Conservation (phyloP, 2,888 invertebrate species). For the Aleiodes testaceus region DNA sequence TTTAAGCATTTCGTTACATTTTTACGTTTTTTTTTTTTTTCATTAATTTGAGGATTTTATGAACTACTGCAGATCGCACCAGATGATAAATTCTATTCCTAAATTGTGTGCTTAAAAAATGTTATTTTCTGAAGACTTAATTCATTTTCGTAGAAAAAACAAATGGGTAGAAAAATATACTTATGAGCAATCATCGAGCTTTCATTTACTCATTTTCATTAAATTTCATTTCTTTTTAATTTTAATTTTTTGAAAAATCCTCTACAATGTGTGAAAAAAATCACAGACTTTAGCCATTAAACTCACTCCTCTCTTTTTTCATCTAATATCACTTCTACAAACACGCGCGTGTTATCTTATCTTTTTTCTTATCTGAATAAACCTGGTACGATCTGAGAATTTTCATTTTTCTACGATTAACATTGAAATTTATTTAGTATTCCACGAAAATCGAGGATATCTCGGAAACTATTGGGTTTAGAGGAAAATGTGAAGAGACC, state of each 20-base stretch:
- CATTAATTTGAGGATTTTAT: background rate
- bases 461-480: too few species aligned
- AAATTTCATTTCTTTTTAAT: slow-evolving; percentile 21
- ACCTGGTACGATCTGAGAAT: slow-evolving; percentile 28
- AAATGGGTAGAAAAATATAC: slow-evolving; percentile 53
- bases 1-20: background rate
- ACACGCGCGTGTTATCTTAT: background rate
- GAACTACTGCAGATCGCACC: slow-evolving; percentile 48
- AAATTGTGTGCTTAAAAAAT: slow-evolving; percentile 22
- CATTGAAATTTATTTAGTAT: background rate
- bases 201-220: background rate
- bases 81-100: slow-evolving; percentile 42
- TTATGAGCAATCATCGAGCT: slow-evolving; percentile 49
- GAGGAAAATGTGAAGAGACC: too few species aligned
- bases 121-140: slow-evolving; percentile 42
- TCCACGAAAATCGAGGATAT: background rate
- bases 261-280: slow-evolving; percentile 36
- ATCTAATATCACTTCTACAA: background rate
- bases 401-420: background rate
- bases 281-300: slow-evolving; percentile 12
- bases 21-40: too few species aligned
- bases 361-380: slow-evolving; percentile 1
- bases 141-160: slow-evolving; percentile 49
- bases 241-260: slow-evolving; percentile 25
- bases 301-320: background rate